Evolutionary conservation across 1,140 invertebrate genomes (phyloP), one percentile per base, ranked within the genome.

Genomic region (Aphelenchoides besseyi): DNA sequence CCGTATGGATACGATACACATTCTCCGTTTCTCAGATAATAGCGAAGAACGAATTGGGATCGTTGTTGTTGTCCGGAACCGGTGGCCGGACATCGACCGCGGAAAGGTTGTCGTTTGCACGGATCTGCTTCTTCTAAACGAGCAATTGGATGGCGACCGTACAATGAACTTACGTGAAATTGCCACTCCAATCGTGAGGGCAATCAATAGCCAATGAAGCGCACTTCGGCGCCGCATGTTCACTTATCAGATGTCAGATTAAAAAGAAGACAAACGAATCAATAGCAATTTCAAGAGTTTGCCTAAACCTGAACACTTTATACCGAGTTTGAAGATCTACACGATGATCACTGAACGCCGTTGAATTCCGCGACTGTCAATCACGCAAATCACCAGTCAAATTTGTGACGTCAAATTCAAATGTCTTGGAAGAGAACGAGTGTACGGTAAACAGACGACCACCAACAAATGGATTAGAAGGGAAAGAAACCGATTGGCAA

Each of bases 1-100:
- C 79, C 82, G 62, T 80, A 83, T 33, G 82, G 82, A 68, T 83
- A 83, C 26, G 79, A 82, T 63, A 83, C 82, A 61, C 82, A 83
- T 77, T 83, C 83, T 23, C 79, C 79, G 68, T 71, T 80, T 18
- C 82, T 73, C 29, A 82, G 54, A 48, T 83, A 83, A 66, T 83
- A 83, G 37, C 82, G 67, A 5, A 83, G 68, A 5, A 83, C 82
- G 69, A 83, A 83, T 72, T 83, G 82, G 23, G 82, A 84, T 52
- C 83, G 63, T 37, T 63, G 82, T 35, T 70, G 82, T 1, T 68
- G 30, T 18, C 71, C 74, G 18, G 73, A 74, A 41, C 70, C 71
- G 12, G 59, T 64, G n/a, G 71, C 62, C 12, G 83, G 83, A 63
- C 82, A 83, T 69, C 82, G 30, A 16, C 83, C 83, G 16, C 81